phyloP scores from a whole-genome alignment of 1,140 invertebrate species.

The Neodiprion pinetum region DNA sequence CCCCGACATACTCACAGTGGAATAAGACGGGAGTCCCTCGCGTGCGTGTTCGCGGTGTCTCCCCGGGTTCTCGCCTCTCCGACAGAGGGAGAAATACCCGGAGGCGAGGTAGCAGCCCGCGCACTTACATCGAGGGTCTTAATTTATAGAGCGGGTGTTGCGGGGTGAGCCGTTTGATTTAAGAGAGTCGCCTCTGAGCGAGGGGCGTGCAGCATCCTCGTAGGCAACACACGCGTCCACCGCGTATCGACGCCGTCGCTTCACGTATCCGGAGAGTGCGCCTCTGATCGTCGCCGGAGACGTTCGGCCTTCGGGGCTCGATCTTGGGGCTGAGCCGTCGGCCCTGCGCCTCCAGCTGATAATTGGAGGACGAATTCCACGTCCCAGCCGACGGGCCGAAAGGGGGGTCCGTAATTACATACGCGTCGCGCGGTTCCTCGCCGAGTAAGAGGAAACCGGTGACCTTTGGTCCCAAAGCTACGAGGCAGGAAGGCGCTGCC shows the following conservation, averaged over 20 bases:
- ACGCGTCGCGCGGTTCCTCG: slow-evolving; percentile 3
- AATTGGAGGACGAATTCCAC: slow-evolving; percentile 7
- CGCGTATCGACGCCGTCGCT: no score
- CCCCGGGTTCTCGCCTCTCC: no score
- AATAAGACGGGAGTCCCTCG: neutral
- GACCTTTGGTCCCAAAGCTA: neutral
- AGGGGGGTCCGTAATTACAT: slow-evolving; percentile 2
- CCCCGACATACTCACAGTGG: no score
- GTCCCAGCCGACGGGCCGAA: neutral
- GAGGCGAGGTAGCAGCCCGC: no score
- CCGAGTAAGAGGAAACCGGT: slow-evolving; percentile 1
- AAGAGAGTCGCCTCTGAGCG: neutral
- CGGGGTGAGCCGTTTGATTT: neutral
- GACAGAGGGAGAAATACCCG: no score
- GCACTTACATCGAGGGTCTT: neutral
- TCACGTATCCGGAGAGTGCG: no score
- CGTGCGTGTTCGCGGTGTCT: no score
- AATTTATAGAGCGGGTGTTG: neutral
- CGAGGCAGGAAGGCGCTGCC: neutral
- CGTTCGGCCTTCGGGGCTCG: no score
- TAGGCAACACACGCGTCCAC: neutral
- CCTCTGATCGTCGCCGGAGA: neutral
- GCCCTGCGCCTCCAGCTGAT: neutral
- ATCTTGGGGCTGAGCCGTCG: neutral
- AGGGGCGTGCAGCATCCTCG: neutral